phyloP scores from a whole-genome alignment of 1,140 invertebrate species.

The Drosophila saltans region DNA sequence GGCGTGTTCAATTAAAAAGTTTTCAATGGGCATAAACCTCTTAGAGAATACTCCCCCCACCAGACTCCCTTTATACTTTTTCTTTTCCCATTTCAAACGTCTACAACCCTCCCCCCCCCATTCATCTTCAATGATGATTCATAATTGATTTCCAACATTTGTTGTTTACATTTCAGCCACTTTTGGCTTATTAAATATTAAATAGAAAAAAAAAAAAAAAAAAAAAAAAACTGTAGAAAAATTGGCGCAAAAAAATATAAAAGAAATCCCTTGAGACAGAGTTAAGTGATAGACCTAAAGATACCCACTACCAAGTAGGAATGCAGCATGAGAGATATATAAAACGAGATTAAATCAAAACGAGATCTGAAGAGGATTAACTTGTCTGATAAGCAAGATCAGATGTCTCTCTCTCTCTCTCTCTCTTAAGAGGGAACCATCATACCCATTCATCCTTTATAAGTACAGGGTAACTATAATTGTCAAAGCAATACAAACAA shows the following conservation, averaged over 20 bases:
- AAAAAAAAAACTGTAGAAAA: too few species aligned
- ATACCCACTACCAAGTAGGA: background rate
- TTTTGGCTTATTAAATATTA: slow-evolving; percentile 80
- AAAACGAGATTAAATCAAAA: too few species aligned
- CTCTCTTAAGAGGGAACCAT: too few species aligned
- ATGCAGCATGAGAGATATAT: too few species aligned
- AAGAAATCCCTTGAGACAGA: too few species aligned
- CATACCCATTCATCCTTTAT: background rate
- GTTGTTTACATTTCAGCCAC: slow-evolving; percentile 60
- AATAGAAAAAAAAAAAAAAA: slow-evolving; percentile 27
- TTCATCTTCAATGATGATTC: slow-evolving; percentile 17
- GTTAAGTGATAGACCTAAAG: background rate
- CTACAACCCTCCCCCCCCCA: background rate
- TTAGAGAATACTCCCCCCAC: slow-evolving; percentile 46
- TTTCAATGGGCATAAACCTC: slow-evolving; percentile 58
- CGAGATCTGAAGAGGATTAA: too few species aligned
- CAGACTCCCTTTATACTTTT: background rate
- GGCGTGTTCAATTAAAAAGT: slow-evolving; percentile 73
- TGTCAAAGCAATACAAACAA: slow-evolving; percentile 57
- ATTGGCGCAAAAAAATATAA: too few species aligned
- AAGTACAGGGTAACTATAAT: slow-evolving; percentile 35
- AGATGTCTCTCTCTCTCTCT: too few species aligned
- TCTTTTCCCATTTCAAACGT: background rate
- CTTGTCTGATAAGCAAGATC: too few species aligned
- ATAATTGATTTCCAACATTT: slow-evolving; percentile 72